Conservation (phyloP, 2,797 vertebrate genomes). For the Premnoplex brunnescens region DNA sequence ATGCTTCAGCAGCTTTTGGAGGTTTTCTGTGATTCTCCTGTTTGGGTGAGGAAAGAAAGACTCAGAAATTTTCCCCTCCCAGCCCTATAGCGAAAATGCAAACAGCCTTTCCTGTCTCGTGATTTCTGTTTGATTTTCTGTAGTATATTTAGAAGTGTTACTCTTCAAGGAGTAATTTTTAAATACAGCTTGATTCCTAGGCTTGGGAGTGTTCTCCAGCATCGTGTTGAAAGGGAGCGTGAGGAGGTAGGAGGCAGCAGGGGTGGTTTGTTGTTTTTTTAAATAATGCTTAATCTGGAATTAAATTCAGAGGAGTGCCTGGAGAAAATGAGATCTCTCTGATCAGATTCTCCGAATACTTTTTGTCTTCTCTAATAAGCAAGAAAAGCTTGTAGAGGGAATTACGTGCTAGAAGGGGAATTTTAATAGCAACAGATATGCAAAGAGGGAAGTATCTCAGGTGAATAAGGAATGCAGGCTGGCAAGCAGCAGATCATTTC, state of each 20-base stretch:
- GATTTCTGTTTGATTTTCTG: background rate
- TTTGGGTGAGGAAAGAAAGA: background rate
- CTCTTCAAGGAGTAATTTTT: background rate
- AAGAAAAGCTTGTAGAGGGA: conserved; percentile 6
- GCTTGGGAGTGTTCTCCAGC: background rate
- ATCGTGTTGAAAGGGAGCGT: background rate
- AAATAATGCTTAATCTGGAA: conserved; percentile 48
- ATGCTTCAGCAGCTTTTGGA: background rate
- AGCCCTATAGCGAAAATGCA: rapidly evolving
- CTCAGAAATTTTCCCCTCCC: background rate
- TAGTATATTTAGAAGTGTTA: background rate
- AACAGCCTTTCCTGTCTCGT: rapidly evolving
- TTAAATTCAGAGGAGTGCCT: conserved; percentile 55
- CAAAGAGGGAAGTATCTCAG: background rate
- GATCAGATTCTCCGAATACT: conserved; percentile 49
- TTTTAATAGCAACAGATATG: conserved; percentile 1
- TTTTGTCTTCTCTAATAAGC: conserved; percentile 52
- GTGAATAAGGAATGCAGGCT: background rate
- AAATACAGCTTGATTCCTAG: background rate
- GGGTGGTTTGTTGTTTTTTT: background rate
- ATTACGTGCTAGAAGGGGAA: background rate
- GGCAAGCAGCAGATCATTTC: background rate
- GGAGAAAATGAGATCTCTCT: conserved; percentile 48
- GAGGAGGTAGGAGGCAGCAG: background rate
- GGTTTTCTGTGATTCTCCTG: background rate